A percentile compares a stretch with the other conserved stretches of the same genome.
Conservation (phyloP, 2,888 invertebrate genomes). For the Rhodophaea formosa region DNA sequence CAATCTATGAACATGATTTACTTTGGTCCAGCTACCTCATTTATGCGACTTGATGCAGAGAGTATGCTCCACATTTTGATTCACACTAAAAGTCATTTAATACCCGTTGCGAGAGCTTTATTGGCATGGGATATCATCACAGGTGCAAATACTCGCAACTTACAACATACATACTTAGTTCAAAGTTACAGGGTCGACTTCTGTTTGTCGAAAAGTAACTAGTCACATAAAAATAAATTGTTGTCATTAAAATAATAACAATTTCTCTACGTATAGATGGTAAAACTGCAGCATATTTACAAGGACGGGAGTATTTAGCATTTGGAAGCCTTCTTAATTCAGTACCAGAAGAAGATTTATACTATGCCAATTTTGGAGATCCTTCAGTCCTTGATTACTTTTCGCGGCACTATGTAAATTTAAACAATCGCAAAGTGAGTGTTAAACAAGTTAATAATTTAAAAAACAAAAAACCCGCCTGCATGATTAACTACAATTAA, state of each 20-base stretch:
- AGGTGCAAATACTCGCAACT: conserved; percentile 39
- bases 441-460: background rate
- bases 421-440: conserved; percentile 62
- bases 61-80: conserved; percentile 61
- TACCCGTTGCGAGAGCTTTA: conserved; percentile 58
- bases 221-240: background rate
- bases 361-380: conserved; percentile 69
- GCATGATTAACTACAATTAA: background rate
- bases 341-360: conserved; percentile 72
- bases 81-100: conserved; percentile 53
- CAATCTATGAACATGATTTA: conserved; percentile 70
- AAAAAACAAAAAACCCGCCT: too few relatives aligned
- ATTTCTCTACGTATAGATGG: conserved; percentile 53
- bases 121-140: conserved; percentile 73
- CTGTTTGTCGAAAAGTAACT: background rate
- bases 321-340: conserved; percentile 59
- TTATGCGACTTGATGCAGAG: conserved; percentile 66
- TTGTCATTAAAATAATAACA: background rate
- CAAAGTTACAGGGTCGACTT: background rate
- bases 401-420: conserved; percentile 43
- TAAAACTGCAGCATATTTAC: conserved; percentile 66
- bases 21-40: conserved; percentile 63
- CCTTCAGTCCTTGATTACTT: conserved; percentile 62
- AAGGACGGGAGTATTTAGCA: conserved; percentile 64
- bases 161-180: background rate